Evolutionary conservation across 2,113 vertebrate species (phyloP).

Genomic region (Mormyrus iriodes): DNA sequence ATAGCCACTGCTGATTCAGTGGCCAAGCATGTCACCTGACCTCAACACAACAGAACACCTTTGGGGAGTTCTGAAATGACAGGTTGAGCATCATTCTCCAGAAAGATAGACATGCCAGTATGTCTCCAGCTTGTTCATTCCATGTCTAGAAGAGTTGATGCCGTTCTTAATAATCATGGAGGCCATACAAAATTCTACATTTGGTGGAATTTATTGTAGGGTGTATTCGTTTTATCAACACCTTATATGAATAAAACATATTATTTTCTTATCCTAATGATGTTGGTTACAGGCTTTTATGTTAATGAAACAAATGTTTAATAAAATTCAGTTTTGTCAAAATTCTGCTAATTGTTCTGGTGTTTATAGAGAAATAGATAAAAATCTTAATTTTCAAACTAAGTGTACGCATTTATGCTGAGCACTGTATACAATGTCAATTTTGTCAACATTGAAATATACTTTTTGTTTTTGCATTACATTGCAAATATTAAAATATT

Average conservation of each 20-base stretch:
- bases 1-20: background rate
- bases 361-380: background rate
- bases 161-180: background rate
- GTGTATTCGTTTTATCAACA: background rate
- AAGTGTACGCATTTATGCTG: background rate
- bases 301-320: background rate
- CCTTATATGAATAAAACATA: background rate
- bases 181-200: background rate
- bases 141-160: background rate
- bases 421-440: background rate
- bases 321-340: background rate
- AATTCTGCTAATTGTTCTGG: background rate
- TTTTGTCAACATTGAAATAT: background rate
- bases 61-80: too few relatives aligned
- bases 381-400: background rate
- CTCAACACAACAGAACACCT: too few relatives aligned
- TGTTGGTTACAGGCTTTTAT: background rate
- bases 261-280: background rate
- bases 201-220: background rate
- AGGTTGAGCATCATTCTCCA: too few relatives aligned
- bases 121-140: too few relatives aligned
- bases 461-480: background rate
- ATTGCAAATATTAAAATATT: background rate
- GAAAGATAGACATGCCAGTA: too few relatives aligned
- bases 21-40: background rate